phyloP scores from a whole-genome alignment of 2,113 vertebrate species.

The Camelus bactrianus region DNA sequence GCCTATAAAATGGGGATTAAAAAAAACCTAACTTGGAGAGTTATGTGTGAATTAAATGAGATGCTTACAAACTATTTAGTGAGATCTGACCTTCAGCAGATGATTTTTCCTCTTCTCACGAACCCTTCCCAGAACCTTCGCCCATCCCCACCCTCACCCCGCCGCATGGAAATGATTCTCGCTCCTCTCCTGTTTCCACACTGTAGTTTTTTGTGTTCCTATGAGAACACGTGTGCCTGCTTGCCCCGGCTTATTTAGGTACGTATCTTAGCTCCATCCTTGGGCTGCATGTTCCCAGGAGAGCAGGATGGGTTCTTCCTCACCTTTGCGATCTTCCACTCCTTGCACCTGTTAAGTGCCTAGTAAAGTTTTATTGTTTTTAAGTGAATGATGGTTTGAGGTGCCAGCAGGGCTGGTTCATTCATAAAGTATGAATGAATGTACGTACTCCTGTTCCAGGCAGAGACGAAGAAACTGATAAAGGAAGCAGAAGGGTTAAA shows the following conservation, averaged over 20 bases:
- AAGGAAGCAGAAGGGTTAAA: neutral
- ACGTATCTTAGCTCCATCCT: neutral
- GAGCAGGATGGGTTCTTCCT: neutral
- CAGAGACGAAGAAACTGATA: neutral
- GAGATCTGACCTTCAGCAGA: neutral
- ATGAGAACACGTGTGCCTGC: neutral
- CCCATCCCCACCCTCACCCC: neutral
- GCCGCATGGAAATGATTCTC: neutral
- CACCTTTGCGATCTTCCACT: neutral
- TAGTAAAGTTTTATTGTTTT: constrained; percentile 12
- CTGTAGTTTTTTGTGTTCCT: neutral
- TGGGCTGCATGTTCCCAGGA: neutral
- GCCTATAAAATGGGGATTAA: neutral
- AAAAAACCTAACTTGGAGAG: neutral
- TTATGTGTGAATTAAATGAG: neutral
- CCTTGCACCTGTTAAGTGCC: neutral
- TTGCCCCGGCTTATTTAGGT: neutral
- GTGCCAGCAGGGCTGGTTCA: neutral
- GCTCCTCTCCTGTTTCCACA: neutral
- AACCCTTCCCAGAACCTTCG: neutral
- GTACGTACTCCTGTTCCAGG: neutral
- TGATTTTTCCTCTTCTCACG: neutral
- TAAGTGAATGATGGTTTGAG: neutral
- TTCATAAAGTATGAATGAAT: neutral
- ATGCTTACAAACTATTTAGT: neutral